phyloP scores from a whole-genome alignment of 2,113 vertebrate genomes.

The Poeciliopsis prolifica region DNA sequence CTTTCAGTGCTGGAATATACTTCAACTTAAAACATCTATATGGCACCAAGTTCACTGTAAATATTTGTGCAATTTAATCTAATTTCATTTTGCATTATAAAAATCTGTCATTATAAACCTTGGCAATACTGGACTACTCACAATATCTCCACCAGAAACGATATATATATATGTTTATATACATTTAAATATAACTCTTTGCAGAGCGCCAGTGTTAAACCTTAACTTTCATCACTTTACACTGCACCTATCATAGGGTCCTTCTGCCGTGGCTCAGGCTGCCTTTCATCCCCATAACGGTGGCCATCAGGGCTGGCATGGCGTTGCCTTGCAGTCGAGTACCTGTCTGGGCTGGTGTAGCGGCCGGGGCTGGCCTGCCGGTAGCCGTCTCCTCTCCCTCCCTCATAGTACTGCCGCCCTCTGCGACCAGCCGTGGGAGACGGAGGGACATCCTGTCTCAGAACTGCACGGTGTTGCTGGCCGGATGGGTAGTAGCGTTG shows the following conservation, averaged over 20 bases:
- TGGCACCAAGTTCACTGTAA: constrained; percentile 5
- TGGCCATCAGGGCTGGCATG: constrained; percentile 50
- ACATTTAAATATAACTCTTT: neutral
- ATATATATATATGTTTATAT: neutral
- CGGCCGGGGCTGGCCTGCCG: constrained; percentile 75
- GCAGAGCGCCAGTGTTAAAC: neutral
- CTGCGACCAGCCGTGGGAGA: constrained; percentile 71
- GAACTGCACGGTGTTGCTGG: constrained; percentile 76
- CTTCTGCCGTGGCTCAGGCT: constrained; percentile 86
- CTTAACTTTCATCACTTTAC: constrained; percentile 59
- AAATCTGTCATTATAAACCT: neutral
- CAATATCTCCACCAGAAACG: neutral
- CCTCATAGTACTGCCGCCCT: constrained; percentile 73
- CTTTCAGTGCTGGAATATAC: neutral
- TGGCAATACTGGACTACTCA: constrained; percentile 11
- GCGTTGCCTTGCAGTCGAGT: constrained; percentile 9
- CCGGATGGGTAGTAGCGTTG: constrained; percentile 73
- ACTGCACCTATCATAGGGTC: constrained; percentile 89
- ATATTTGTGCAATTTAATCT: constrained; percentile 5
- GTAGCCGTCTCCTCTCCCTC: constrained; percentile 59
- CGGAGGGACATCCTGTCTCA: constrained; percentile 86
- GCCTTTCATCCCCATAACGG: constrained; percentile 67
- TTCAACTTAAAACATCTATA: constrained; percentile 17
- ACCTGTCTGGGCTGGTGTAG: constrained; percentile 45
- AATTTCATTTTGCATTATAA: constrained; percentile 10